phyloP scores from a whole-genome alignment of 2,888 invertebrate genomes.

The Formica aserva region DNA sequence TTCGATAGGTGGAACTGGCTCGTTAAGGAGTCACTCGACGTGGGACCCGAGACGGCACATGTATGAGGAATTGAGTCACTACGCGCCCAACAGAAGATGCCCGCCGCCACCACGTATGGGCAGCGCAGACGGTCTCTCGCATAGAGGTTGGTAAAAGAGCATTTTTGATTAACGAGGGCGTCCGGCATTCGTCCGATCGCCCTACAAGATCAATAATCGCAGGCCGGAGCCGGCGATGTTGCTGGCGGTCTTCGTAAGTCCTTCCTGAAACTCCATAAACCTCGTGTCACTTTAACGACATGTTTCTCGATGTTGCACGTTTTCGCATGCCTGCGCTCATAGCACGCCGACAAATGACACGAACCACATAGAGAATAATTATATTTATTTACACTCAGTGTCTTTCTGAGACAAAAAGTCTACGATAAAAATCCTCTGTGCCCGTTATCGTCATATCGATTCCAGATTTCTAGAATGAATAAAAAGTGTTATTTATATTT shows the following conservation, averaged over 20 bases:
- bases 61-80: constrained; percentile 94
- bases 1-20: constrained; percentile 86
- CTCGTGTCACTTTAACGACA: constrained; percentile 37
- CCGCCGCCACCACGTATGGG: constrained; percentile 87
- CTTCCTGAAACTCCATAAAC: constrained; percentile 38
- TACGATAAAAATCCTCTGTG: neutral
- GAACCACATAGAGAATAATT: constrained; percentile 58
- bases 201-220: constrained; percentile 57
- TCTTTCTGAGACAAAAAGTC: constrained; percentile 17
- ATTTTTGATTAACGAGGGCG: constrained; percentile 64
- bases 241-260: constrained; percentile 71
- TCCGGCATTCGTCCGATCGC: constrained; percentile 63
- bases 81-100: constrained; percentile 86
- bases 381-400: constrained; percentile 39
- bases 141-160: constrained; percentile 84
- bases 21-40: constrained; percentile 90
- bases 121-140: constrained; percentile 86
- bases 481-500: neutral
- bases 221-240: constrained; percentile 54
- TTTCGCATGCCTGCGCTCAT: constrained; percentile 77
- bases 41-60: constrained; percentile 96
- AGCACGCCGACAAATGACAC: constrained; percentile 65
- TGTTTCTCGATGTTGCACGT: constrained; percentile 77
- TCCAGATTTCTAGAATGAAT: neutral
- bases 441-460: constrained; percentile 11